Base-by-base conservation (phyloP, 2,113 vertebrate genomes). In the Chaetorhynchus papuensis region DNA sequence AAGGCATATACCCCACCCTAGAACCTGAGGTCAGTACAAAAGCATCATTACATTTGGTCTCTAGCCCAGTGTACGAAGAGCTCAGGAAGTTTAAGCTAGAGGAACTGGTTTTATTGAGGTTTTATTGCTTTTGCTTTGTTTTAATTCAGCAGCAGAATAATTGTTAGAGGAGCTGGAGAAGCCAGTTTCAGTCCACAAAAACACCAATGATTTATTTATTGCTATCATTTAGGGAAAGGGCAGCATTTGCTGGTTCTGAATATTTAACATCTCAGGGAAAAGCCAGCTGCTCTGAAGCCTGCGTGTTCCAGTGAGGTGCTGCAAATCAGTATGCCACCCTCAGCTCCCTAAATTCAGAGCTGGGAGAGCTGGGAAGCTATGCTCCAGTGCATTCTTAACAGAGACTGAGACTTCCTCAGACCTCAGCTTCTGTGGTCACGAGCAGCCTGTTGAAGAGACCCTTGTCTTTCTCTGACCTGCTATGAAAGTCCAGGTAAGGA, bases 121-220 rank as follows among this genome's bases (percentile, higher is more conserved):
- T 93, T 95, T 81, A 94, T 70, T 90, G 68, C 60, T 63, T 93
- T 78, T 70, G 13, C 20, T 85, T 91, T n/a, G 10, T 77, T 95
- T 96, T 70, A 80, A 70, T 90, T 81, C 72, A 78, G 27, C 56
- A 83, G 60, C 13, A 52, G 71, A 90, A 74, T 54, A 68, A 74
- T 92, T 89, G 68, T 82, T 5, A 2, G 50, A 94, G 75, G 71
- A 83, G 39, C 35, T 71, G 28, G 22, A 64, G 82, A 64, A 91
- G 66, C 37, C 87, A 83, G 94, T 90, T 93, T 74, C 56, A 95
- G 93, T 96, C 80, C 92, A 94, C 85, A 97, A 96, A 94, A 94
- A 13, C 5, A 56, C 6, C 64, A 83, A 71, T 92, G 79, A 94
- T 93, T 93, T 93, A 95, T 96, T 96, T 95, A 96, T 96, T 92